Percentiles rank a stretch among this genome's conserved stretches.
These are phyloP conservation scores for Battus philenor DNA, from an alignment of 1,140 invertebrate species.

Conservation along the genomic window DNA sequence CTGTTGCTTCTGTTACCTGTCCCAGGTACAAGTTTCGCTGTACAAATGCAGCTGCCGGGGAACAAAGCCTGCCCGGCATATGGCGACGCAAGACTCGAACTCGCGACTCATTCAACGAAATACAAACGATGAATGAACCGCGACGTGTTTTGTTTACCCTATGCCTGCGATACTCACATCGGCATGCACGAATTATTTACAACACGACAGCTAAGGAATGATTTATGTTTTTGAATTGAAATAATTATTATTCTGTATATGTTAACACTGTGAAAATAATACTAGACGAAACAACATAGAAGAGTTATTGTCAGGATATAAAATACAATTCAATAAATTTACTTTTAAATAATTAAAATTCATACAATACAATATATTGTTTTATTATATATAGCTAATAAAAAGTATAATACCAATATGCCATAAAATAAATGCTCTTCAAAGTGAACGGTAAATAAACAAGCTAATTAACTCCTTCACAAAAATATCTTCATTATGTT, in stretches of 20 bases:
- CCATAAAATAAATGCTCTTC: too few relatives aligned
- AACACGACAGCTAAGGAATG: slow-evolving; percentile 2
- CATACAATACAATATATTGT: too few relatives aligned
- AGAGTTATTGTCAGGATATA: too few relatives aligned
- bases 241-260: background rate
- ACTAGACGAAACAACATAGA: too few relatives aligned
- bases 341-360: too few relatives aligned
- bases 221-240: slow-evolving; percentile 7
- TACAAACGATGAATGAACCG: slow-evolving; percentile 46
- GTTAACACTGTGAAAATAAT: too few relatives aligned
- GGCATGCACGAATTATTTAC: slow-evolving; percentile 13
- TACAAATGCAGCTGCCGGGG: slow-evolving; percentile 51
- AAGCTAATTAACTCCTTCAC: too few relatives aligned
- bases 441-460: too few relatives aligned
- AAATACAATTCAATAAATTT: too few relatives aligned
- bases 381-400: too few relatives aligned
- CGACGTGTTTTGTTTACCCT: slow-evolving; percentile 51
- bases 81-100: slow-evolving; percentile 34
- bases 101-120: slow-evolving; percentile 48
- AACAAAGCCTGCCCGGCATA: slow-evolving; percentile 58
- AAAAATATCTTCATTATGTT: too few relatives aligned
- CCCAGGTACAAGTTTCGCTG: slow-evolving; percentile 60
- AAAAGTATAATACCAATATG: too few relatives aligned
- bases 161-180: slow-evolving; percentile 12
- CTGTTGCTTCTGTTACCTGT: slow-evolving; percentile 70